Evolutionary conservation across 35 echinoderm and acorn worm species (phyloP).

Genomic region (Eucidaris tribuloides): DNA sequence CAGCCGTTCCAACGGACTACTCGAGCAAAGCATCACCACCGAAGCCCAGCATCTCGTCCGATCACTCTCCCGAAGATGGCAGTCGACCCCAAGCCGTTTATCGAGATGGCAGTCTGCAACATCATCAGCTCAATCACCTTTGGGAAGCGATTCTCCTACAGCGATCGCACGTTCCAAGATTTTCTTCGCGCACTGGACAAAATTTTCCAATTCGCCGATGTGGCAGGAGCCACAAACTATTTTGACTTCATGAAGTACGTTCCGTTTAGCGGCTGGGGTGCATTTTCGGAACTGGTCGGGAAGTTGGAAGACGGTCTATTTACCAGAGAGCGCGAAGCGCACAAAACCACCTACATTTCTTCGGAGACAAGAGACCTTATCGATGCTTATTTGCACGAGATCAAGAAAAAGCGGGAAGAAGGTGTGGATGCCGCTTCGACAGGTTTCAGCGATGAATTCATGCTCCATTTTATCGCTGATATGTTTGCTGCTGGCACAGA

Average conservation of each 20-base stretch:
- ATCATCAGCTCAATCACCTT: conserved; percentile 69
- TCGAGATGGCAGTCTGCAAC: conserved; percentile 57
- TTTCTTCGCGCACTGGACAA: neutral
- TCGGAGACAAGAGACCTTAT: conserved; percentile 69
- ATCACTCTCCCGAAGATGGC: conserved; percentile 25
- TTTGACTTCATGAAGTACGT: conserved; percentile 65
- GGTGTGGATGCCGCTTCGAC: neutral
- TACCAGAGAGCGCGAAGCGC: conserved; percentile 16
- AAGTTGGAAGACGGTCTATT: neutral
- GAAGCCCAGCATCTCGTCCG: conserved; percentile 26
- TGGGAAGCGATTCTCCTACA: conserved; percentile 52
- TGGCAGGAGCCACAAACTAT: conserved; percentile 21
- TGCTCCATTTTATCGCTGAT: conserved; percentile 15
- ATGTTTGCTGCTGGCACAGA: conserved; percentile 80
- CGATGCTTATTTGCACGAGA: conserved; percentile 69
- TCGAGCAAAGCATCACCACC: conserved; percentile 44
- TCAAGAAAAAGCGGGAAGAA: conserved; percentile 37
- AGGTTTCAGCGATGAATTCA: conserved; percentile 37
- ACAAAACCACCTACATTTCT: conserved; percentile 38
- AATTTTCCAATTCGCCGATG: conserved; percentile 6
- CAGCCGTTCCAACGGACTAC: conserved; percentile 26
- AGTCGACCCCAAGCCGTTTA: conserved; percentile 22
- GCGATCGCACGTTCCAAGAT: conserved; percentile 22
- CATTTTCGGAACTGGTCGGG: neutral
- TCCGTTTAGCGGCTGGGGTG: conserved; percentile 29